These are phyloP conservation scores for Cricetomys ansorgei DNA, from an alignment of 2,113 vertebrate genomes.

Conservation along the genomic window DNA sequence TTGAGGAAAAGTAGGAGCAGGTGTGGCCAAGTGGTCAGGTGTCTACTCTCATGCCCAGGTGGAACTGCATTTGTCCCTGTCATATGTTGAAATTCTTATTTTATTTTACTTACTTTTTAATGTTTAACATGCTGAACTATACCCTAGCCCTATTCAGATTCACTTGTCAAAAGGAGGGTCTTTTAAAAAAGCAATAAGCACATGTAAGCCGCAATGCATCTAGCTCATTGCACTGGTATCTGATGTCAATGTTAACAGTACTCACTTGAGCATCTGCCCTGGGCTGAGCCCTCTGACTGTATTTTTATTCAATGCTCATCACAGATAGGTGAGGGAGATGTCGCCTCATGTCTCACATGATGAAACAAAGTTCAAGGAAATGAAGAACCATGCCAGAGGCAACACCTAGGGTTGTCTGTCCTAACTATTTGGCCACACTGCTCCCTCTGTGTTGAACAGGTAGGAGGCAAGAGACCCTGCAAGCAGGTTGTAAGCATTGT, in stretches of 20 bases:
- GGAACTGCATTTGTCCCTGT: background rate
- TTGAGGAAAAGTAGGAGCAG: background rate
- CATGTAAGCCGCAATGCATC: background rate
- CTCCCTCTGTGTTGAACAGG: background rate
- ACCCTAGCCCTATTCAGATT: background rate
- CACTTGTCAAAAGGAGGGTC: background rate
- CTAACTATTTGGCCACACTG: background rate
- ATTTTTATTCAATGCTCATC: background rate
- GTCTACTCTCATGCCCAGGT: fast-evolving
- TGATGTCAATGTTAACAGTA: background rate
- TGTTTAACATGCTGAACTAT: background rate
- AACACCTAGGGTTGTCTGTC: no score
- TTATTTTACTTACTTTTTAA: background rate
- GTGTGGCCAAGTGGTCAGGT: background rate
- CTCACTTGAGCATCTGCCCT: fast-evolving
- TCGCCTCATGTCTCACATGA: background rate
- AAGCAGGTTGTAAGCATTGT: fast-evolving
- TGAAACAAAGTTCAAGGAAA: background rate
- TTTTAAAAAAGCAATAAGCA: background rate
- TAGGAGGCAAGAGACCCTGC: background rate
- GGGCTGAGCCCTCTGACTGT: background rate
- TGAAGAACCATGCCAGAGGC: no score
- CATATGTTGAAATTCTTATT: background rate
- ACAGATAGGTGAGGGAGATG: background rate
- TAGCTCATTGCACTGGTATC: fast-evolving